Base-by-base conservation (phyloP, 2,113 vertebrate species). In the Prinia subflava region DNA sequence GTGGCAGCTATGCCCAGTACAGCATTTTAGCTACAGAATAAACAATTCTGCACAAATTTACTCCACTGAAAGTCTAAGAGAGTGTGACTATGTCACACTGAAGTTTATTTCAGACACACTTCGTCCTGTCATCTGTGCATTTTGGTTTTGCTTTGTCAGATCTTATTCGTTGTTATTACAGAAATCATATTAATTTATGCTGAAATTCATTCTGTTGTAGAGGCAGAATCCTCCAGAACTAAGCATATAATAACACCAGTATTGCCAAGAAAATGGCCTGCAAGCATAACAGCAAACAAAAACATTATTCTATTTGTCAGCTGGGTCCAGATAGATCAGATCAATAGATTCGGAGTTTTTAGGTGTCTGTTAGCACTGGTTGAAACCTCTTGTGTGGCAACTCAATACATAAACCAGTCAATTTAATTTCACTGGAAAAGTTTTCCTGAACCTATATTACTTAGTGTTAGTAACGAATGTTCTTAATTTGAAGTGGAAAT, bases 401-500 rank as follows among this genome's bases (percentile, higher is more conserved):
- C 35, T 53, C 11, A 52, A 35, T 63, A 85, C 20, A 39, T 52
- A 88, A 85, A 55, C 10, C 21, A 85, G 55, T 24, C 17, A 83
- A 81, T 93, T 86, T 77, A 37, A 78, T 90, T 92, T 95, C 41
- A 60, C 47, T 90, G 79, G 37, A 74, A 83, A 95, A 91, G 39
- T 68, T 95, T 35, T 88, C 24, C 79, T 87, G 76, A 79, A 93
- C 27, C n/a, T 84, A n/a, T 33, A 25, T 70, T 90, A 49, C 35
- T 78, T 91, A 76, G 39, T 68, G 78, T 85, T 85, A 60, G 31
- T 49, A 90, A 92, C 20, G 50, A 57, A 75, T 49, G 44, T 77
- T 85, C 68, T 87, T 94, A 92, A 92, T 89, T 70, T 90, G 86
- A 76, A 86, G 63, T 57, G 75, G 74, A 89, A 92, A 95, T 90